These are phyloP conservation scores for Takifugu bimaculatus DNA, from an alignment of 2,113 vertebrate species.

Conservation along the genomic window DNA sequence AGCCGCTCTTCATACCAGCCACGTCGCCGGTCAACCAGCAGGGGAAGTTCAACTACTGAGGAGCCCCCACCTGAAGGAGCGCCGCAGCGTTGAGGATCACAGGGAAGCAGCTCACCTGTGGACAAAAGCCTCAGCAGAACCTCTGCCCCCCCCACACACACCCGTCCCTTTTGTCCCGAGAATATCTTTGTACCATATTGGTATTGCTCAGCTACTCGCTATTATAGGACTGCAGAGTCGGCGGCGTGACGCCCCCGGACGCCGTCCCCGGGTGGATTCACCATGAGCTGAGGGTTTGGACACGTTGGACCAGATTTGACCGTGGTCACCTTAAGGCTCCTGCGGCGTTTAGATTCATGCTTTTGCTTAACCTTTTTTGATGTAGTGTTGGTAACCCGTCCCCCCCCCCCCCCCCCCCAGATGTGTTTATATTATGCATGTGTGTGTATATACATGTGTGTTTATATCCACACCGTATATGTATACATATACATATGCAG, in stretches of 20 bases:
- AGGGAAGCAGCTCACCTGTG: slow-evolving; percentile 45
- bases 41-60: slow-evolving; percentile 81
- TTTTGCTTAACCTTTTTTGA: slow-evolving; percentile 74
- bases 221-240: slow-evolving; percentile 64
- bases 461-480: slow-evolving; percentile 78
- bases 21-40: slow-evolving; percentile 78
- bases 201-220: slow-evolving; percentile 79
- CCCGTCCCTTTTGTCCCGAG: slow-evolving; percentile 62
- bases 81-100: no score
- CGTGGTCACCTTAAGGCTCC: slow-evolving; percentile 53
- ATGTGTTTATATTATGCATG: slow-evolving; percentile 79
- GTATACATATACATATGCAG: slow-evolving; percentile 78
- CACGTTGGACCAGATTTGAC: slow-evolving; percentile 12
- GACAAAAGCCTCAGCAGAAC: slow-evolving; percentile 70
- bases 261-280: slow-evolving; percentile 72
- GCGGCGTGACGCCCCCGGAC: slow-evolving; percentile 58
- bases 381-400: slow-evolving; percentile 74
- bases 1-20: slow-evolving; percentile 79
- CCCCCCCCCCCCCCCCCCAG: slow-evolving; percentile 51
- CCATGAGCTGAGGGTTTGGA: slow-evolving; percentile 56
- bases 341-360: slow-evolving; percentile 63
- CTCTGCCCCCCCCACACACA: slow-evolving; percentile 27
- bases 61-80: slow-evolving; percentile 10
- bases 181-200: slow-evolving; percentile 85
- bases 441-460: slow-evolving; percentile 78